Conservation (phyloP, 2,797 vertebrate species). For the Okamejei kenojei region DNA sequence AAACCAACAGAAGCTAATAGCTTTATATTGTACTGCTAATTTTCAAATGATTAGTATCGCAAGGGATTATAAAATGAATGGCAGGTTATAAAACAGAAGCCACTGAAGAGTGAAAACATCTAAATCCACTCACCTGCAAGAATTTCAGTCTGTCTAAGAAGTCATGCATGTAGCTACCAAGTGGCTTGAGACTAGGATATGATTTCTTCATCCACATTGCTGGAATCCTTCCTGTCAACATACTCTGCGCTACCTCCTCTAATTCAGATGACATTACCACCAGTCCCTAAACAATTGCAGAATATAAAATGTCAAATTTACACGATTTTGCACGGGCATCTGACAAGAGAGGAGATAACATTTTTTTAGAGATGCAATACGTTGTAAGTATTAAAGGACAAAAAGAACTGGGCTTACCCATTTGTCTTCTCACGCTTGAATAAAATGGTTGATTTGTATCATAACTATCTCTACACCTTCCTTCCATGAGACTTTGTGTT, state of each 20-base stretch:
- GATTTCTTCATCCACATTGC: conserved; percentile 80
- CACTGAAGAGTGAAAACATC: background rate
- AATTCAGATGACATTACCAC: conserved; percentile 79
- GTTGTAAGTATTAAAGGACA: background rate
- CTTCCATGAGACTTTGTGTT: background rate
- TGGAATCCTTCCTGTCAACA: conserved; percentile 73
- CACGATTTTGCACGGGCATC: conserved; percentile 19
- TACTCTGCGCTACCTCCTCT: conserved; percentile 77
- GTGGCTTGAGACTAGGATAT: conserved; percentile 80
- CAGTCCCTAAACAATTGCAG: conserved; percentile 58
- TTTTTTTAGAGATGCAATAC: background rate
- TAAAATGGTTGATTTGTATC: background rate
- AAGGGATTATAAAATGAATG: background rate
- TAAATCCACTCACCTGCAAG: conserved; percentile 64
- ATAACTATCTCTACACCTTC: background rate
- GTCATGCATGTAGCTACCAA: conserved; percentile 77
- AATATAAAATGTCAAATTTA: conserved; percentile 35
- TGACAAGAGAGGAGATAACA: background rate
- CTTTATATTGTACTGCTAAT: conserved; percentile 29
- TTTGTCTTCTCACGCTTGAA: background rate
- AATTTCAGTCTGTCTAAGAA: conserved; percentile 73
- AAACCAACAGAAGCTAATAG: conserved; percentile 31
- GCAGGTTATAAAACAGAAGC: conserved; percentile 11
- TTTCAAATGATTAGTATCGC: conserved; percentile 25
- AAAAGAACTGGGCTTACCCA: background rate